Percentiles rank a stretch among this genome's conserved stretches.
phyloP scores from a whole-genome alignment of 1,140 invertebrate genomes.

The Halesus radiatus region DNA sequence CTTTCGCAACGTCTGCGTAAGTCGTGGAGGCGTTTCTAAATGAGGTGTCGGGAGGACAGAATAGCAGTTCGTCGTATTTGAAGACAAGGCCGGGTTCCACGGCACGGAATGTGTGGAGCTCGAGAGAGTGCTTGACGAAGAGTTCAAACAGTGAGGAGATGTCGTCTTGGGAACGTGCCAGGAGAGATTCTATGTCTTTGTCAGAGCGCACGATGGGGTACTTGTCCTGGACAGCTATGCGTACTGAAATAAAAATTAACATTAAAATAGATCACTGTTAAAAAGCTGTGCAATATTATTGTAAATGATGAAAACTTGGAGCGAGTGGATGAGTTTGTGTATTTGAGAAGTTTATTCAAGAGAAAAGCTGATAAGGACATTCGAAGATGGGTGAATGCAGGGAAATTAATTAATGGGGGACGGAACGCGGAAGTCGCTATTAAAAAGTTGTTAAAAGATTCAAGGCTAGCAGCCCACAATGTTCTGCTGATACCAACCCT shows the following conservation, averaged over 20 bases:
- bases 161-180: conserved; percentile 36
- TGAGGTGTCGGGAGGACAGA: conserved; percentile 43
- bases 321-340: no score
- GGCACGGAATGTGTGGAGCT: conserved; percentile 50
- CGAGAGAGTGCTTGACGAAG: conserved; percentile 50
- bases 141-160: conserved; percentile 51
- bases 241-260: conserved; percentile 47
- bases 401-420: no score
- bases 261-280: not conserved
- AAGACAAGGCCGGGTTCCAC: conserved; percentile 45
- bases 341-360: no score
- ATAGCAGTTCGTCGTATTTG: conserved; percentile 48
- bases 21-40: conserved; percentile 39
- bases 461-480: no score
- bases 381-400: no score
- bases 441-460: no score
- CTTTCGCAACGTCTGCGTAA: conserved; percentile 5
- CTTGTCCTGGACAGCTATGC: conserved; percentile 46
- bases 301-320: not conserved
- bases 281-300: not conserved
- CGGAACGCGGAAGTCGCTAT: no score
- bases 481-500: no score
- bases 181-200: conserved; percentile 51
- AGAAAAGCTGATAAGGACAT: no score
- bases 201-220: conserved; percentile 50